Conservation (phyloP, 2,113 vertebrate species). For the Siphamia tubifer region DNA sequence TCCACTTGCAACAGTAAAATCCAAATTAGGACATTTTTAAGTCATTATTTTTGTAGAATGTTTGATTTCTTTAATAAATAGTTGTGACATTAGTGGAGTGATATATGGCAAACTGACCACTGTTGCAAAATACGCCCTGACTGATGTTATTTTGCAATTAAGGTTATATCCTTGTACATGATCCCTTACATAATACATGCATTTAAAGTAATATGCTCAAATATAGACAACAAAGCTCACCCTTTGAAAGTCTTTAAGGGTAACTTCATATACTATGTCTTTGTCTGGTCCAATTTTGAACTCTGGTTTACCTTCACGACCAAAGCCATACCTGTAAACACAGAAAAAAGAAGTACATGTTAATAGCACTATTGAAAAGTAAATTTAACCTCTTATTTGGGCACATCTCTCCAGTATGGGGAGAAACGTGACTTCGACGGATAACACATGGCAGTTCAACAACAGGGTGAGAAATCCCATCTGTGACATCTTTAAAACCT, state of each 20-base stretch:
- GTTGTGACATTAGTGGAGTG: no score
- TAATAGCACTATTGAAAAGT: not conserved
- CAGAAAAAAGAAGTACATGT: not conserved
- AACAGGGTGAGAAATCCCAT: not conserved
- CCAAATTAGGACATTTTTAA: no score
- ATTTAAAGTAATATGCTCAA: not conserved
- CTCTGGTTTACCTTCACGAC: constrained; percentile 86
- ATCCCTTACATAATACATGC: no score
- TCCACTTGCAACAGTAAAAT: no score
- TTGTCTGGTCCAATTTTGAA: constrained; percentile 87
- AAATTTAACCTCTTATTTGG: not conserved
- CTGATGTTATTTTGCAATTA: no score
- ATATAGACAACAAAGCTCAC: constrained; percentile 71
- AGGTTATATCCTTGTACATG: no score
- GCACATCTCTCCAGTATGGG: not conserved
- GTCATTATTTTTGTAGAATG: no score
- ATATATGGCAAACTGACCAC: no score
- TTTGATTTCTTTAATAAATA: no score
- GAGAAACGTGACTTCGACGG: not conserved
- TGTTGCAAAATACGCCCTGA: no score
- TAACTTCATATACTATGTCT: constrained; percentile 90
- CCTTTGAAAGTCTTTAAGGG: constrained; percentile 92
- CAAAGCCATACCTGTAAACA: constrained; percentile 89
- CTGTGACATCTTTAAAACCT: not conserved
- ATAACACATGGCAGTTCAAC: not conserved